Percentiles rank a stretch among this genome's conserved stretches.
phyloP scores from a whole-genome alignment of 2,113 vertebrate species.

The Protobothrops mucrosquamatus region DNA sequence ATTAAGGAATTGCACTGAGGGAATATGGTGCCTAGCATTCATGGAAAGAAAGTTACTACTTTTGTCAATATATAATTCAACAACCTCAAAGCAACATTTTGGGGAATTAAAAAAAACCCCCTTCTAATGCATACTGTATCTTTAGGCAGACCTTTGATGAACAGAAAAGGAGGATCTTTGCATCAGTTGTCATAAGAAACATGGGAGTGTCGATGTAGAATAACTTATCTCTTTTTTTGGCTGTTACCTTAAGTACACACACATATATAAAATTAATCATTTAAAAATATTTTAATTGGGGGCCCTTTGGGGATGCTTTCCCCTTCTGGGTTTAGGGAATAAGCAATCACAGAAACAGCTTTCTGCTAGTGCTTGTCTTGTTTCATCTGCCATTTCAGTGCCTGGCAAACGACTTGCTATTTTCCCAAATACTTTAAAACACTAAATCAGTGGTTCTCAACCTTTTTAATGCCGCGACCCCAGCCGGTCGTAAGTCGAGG shows the following conservation, averaged over 20 bases:
- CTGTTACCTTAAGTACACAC: not conserved
- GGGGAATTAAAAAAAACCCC: not conserved
- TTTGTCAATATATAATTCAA: not conserved
- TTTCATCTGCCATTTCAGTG: not conserved
- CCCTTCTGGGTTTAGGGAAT: not conserved
- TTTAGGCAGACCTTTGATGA: not conserved
- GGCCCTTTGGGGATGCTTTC: not conserved
- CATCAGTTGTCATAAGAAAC: not conserved
- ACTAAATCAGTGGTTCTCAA: too few species aligned
- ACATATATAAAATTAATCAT: not conserved
- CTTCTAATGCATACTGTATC: not conserved
- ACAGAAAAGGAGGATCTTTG: not conserved
- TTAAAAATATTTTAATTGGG: not conserved
- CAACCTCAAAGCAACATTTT: not conserved
- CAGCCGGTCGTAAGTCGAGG: too few species aligned
- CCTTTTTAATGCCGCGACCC: too few species aligned
- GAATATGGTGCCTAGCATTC: not conserved
- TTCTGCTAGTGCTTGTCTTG: too few species aligned
- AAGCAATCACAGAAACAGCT: not conserved
- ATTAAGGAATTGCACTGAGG: not conserved
- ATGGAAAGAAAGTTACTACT: not conserved
- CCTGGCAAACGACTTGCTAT: not conserved
- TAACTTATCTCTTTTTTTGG: not conserved
- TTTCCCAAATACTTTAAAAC: not conserved
- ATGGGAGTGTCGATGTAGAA: not conserved